phyloP scores from a whole-genome alignment of 2,797 vertebrate species.

The Vespertilio murinus region DNA sequence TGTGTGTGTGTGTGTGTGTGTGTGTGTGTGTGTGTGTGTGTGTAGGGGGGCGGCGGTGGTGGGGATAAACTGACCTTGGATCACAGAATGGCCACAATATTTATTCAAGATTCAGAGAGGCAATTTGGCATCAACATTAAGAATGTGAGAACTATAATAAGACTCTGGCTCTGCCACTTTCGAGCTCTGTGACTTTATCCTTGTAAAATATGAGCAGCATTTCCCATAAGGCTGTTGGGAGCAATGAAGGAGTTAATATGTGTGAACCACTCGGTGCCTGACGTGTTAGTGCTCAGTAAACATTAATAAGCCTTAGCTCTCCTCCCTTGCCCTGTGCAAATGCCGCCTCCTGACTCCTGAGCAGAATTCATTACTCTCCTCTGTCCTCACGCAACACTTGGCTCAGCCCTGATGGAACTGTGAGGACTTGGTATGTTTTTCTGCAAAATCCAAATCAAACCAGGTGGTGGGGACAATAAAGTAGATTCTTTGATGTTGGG shows the following conservation, averaged over 20 bases:
- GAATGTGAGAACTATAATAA: background rate
- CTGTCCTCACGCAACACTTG: background rate
- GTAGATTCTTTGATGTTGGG: background rate
- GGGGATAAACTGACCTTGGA: background rate
- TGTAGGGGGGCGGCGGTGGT: too few relatives aligned
- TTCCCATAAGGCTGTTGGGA: background rate
- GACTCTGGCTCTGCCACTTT: background rate
- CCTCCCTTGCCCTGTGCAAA: background rate
- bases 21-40: background rate
- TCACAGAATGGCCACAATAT: background rate
- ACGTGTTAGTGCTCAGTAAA: background rate
- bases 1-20: background rate
- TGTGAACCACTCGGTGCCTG: background rate
- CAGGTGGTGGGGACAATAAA: background rate
- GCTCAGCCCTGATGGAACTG: background rate
- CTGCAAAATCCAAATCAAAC: background rate
- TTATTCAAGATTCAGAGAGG: constrained; percentile 40
- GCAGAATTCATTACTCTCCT: background rate
- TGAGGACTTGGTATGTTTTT: background rate
- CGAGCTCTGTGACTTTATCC: background rate
- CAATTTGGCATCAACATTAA: background rate
- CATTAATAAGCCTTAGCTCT: background rate
- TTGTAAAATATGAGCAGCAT: background rate
- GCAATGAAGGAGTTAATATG: background rate
- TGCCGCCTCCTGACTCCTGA: background rate